These are phyloP conservation scores for Sebastes itinus DNA, from an alignment of 2,797 vertebrate species.

Conservation along the genomic window DNA sequence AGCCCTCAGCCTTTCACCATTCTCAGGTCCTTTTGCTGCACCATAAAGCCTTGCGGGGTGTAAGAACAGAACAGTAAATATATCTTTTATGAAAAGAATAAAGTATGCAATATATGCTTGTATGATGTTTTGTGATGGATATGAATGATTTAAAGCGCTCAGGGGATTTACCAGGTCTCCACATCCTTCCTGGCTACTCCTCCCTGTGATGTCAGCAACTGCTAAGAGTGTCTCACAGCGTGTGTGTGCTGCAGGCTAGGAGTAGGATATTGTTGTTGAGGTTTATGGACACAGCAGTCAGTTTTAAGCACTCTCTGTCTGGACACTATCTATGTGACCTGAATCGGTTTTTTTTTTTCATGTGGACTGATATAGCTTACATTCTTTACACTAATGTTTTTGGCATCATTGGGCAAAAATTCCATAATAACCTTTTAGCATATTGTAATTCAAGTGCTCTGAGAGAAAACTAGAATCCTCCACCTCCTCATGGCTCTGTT, in stretches of 20 bases:
- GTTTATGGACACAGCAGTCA: conserved; percentile 28
- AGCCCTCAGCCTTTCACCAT: not conserved
- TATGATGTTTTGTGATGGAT: conserved; percentile 9
- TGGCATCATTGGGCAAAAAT: not conserved
- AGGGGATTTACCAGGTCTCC: conserved; percentile 20
- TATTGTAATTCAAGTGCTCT: too few species aligned
- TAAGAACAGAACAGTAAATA: not conserved
- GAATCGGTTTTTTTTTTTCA: not conserved
- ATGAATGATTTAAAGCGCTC: conserved; percentile 22
- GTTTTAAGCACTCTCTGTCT: conserved; percentile 17
- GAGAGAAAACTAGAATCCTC: too few species aligned
- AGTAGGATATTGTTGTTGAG: conserved; percentile 17
- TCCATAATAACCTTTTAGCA: too few species aligned
- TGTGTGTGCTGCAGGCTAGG: not conserved
- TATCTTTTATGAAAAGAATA: conserved; percentile 10
- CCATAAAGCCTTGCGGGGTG: not conserved
- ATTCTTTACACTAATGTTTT: not conserved
- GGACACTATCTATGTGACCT: conserved; percentile 21
- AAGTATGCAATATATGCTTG: not conserved
- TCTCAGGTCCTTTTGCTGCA: not conserved
- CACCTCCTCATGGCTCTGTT: too few species aligned
- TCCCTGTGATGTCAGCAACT: conserved; percentile 26
- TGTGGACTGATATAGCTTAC: not conserved
- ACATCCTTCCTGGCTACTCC: conserved; percentile 1
- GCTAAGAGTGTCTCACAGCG: not conserved